Evolutionary conservation across 1,140 invertebrate species (phyloP), one percentile per base, ranked within the genome.

Genomic region (Heliothis subflexa): DNA sequence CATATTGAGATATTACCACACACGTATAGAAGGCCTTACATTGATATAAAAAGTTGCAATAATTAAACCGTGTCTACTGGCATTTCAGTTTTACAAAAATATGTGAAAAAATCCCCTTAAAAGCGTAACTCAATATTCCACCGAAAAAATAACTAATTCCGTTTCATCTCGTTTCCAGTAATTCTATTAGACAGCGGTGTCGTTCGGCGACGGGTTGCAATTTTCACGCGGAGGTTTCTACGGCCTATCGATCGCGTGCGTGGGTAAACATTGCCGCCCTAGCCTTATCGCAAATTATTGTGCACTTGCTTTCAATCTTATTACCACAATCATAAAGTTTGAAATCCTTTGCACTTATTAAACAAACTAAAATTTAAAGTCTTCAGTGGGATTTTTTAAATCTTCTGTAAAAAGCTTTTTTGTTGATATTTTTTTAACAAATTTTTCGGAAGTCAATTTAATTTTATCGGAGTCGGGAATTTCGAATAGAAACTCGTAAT

Each of bases 261-360:
- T 91, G 85, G 83, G 88, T 92, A 93, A 92, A 94, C 91, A 94
- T 79, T 83, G 87, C 86, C 88, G 84, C 92, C 92, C 92, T 89
- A 80, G 85, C 85, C 82, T 89, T 87, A 72, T 33, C 49, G 59
- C 72, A 73, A 78, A 68, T 68, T 57, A 78, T 55, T 52, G 50
- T 75, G 14, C 55, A 74, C 21, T 55, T 54, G 52, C 40, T 74
- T 47, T 50, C 71, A 70, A 66, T 74, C 71, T 14, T 78, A 75
- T 40, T 45, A 0, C n/a, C 28, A 21, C 10, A 28, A 13, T 0
- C 9, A 78, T 78, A 80, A 80, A 77, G 80, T 54, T 73, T 11
- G 57, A 61, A 80, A 57, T 80, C 54, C n/a, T 21, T 77, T 54
- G 21, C 40, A 50, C 11, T 3, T 12, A 16, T 62, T 7, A 16